Evolutionary conservation across 2,797 vertebrate genomes (phyloP).

Genomic region (Takifugu rubripes): DNA sequence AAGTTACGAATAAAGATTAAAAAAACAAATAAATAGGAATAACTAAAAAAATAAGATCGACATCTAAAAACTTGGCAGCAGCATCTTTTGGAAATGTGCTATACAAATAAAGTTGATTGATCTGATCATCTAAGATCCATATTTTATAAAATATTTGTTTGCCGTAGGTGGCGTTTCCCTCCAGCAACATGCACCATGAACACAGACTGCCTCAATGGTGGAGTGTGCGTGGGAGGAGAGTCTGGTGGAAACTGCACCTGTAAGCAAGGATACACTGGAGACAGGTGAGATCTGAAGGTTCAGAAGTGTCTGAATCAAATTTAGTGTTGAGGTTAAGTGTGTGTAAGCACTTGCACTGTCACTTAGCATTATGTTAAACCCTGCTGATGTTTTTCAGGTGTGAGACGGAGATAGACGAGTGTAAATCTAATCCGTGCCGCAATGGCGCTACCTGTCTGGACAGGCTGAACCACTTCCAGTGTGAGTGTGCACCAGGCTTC

Average conservation of each 20-base stretch:
- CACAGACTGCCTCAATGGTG: constrained; percentile 79
- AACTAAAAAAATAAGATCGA: too few species aligned
- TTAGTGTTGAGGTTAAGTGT: constrained; percentile 11
- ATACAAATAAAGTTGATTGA: too few species aligned
- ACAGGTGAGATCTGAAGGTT: constrained; percentile 73
- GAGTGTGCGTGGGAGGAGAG: constrained; percentile 73
- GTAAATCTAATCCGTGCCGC: constrained; percentile 86
- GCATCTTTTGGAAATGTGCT: too few species aligned
- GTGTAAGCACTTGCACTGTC: constrained; percentile 27
- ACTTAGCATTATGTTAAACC: constrained; percentile 41
- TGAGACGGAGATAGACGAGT: constrained; percentile 82
- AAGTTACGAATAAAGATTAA: too few species aligned
- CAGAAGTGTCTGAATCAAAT: constrained; percentile 16
- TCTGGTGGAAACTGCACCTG: constrained; percentile 90
- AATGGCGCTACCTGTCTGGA: constrained; percentile 88
- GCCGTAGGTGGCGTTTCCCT: constrained; percentile 80
- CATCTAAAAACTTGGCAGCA: too few species aligned
- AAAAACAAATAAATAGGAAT: too few species aligned
- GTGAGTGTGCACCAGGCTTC: constrained; percentile 82
- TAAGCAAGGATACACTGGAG: constrained; percentile 79
- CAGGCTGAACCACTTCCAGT: constrained; percentile 79
- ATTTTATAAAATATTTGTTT: constrained; percentile 7
- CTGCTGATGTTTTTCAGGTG: constrained; percentile 79
- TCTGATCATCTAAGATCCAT: too few species aligned
- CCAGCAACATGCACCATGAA: constrained; percentile 79